A percentile compares a stretch with the other conserved stretches of the same genome.
These are phyloP conservation scores for Thecocarcelia acutangulata DNA, from an alignment of 2,888 invertebrate species.

Conservation along the genomic window DNA sequence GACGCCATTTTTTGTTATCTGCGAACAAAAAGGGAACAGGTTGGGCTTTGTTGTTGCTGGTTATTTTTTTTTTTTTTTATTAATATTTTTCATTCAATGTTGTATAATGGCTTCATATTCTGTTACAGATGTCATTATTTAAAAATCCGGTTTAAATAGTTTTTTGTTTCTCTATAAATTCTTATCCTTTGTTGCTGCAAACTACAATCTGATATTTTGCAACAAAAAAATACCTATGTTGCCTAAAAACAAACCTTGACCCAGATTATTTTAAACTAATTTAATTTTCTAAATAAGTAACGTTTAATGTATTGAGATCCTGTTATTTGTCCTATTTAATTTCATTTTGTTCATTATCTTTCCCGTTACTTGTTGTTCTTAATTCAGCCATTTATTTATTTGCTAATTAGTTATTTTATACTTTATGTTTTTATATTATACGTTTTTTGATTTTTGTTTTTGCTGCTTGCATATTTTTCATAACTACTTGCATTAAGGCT, in stretches of 20 bases:
- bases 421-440: neutral
- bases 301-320: slow-evolving; percentile 10
- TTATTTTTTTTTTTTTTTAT: neutral
- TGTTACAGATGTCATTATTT: slow-evolving; percentile 24
- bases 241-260: slow-evolving; percentile 56
- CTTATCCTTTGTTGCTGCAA: slow-evolving; percentile 1
- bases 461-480: slow-evolving; percentile 20
- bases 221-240: neutral
- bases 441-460: slow-evolving; percentile 30
- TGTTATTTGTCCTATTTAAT: neutral
- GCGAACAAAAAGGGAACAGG: slow-evolving; percentile 39
- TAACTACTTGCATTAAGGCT: slow-evolving; percentile 31
- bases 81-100: slow-evolving; percentile 29
- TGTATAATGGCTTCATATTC: slow-evolving; percentile 62
- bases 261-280: slow-evolving; percentile 33
- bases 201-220: slow-evolving; percentile 41
- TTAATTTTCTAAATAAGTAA: slow-evolving; percentile 3
- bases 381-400: slow-evolving; percentile 26
- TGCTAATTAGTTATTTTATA: slow-evolving; percentile 41
- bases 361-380: slow-evolving; percentile 10
- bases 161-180: slow-evolving; percentile 24
- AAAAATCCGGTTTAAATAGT: slow-evolving; percentile 59
- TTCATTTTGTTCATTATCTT: neutral
- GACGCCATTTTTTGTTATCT: slow-evolving; percentile 75
- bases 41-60: slow-evolving; percentile 35